Evolutionary conservation across 2,113 vertebrate species (phyloP), one percentile per base, ranked within the genome.

Genomic region (Struthidea cinerea): DNA sequence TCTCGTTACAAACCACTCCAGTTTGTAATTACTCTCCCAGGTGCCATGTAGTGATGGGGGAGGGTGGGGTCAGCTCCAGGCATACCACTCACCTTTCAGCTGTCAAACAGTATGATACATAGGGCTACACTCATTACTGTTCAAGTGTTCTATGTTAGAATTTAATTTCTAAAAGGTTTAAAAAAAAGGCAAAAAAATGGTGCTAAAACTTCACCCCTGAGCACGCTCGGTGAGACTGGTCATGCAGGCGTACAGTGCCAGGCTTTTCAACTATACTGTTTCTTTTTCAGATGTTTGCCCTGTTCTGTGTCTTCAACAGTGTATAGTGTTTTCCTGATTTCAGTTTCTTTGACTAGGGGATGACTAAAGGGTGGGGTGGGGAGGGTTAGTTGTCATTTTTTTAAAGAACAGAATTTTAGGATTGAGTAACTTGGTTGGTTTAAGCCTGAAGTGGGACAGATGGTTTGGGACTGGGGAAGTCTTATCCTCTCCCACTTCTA

Each of bases 101-200:
- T 97, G 96, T 98, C 97, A 97, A 98, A 98, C 98, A 98, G 97
- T 98, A 97, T 95, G 97, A 95, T 95, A 97, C 97, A 98, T 98
- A 98, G 98, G 98, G 98, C 98, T 98, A 98, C 98, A 97, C 97
- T 97, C 97, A 98, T 98, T 97, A 97, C 93, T 98, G 95, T 97
- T 97, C 93, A 97, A 96, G 95, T 97, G 97, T 98, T 98, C 97
- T 98, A 93, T 90, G 98, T 98, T 98, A 97, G 97, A 97, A 98
- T 98, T 98, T 98, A 37, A 98, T 98, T 98, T 98, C 97, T 97
- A 94, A 97, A 90, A 97, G 94, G 97, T 98, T 98, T 91, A 46
- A 97, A 96, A 96, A 96, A 97, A 97, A 97, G 94, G 97, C 97
- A 94, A 96, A 98, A 98, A 98, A 98, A 76, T 98, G 98, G 98